These are phyloP conservation scores for Spizaetus ornatus DNA, from an alignment of 2,113 vertebrate species.

Conservation along the genomic window DNA sequence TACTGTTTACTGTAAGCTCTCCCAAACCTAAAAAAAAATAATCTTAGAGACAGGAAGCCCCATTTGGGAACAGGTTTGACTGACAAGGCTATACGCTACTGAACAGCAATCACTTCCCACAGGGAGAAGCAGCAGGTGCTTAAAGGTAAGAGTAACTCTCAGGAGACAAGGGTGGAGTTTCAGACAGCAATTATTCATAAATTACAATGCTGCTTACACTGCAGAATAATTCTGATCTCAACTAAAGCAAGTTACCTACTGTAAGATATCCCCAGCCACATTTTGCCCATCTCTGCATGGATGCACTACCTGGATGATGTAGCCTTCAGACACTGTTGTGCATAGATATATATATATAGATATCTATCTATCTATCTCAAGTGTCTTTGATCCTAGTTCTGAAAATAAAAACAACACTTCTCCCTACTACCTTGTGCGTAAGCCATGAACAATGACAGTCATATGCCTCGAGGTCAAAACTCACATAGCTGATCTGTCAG, in stretches of 20 bases:
- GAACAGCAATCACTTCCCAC: not conserved
- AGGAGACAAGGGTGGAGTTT: conserved; percentile 4
- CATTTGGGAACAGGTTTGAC: not conserved
- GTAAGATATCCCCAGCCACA: not conserved
- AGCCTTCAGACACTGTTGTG: not conserved
- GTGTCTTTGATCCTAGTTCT: not conserved
- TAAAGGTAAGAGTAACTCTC: conserved; percentile 1
- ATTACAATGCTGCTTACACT: not conserved
- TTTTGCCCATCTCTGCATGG: not conserved
- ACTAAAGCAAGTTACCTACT: not conserved
- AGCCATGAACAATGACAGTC: not conserved
- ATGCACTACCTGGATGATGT: not conserved
- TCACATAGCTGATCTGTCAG: not conserved
- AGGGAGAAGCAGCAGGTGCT: not conserved
- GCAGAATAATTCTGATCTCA: not conserved
- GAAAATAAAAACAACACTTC: not conserved
- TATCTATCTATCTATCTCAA: too few relatives aligned
- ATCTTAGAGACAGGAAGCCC: not conserved
- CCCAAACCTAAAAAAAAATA: not conserved
- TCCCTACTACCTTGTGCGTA: not conserved
- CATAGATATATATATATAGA: rapidly evolving
- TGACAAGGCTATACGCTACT: not conserved
- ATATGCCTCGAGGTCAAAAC: not conserved
- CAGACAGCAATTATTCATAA: not conserved
- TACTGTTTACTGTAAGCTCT: not conserved